Evolutionary conservation across 2,888 invertebrate genomes (phyloP).

Genomic region (Microctonus aethiopoides): DNA sequence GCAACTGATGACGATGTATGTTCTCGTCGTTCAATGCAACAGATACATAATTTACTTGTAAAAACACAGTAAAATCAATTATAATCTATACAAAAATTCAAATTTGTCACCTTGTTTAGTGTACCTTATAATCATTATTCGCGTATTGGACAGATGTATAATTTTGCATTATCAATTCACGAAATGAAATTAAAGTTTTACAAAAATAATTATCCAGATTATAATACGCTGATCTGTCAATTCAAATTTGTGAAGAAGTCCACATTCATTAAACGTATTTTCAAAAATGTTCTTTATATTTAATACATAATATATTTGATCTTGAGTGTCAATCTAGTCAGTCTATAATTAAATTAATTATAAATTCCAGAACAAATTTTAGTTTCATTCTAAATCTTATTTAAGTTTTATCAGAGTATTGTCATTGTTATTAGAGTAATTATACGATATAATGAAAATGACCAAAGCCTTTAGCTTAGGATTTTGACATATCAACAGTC

Average conservation of each 20-base stretch:
- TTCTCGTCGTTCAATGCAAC: slow-evolving; percentile 61
- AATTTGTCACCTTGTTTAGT: no score
- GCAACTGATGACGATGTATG: slow-evolving; percentile 58
- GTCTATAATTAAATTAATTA: no score
- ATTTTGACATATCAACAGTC: neutral
- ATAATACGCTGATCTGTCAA: neutral
- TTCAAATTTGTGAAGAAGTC: neutral
- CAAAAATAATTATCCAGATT: neutral
- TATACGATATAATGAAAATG: slow-evolving; percentile 12
- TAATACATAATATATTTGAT: slow-evolving; percentile 19
- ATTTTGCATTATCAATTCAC: no score
- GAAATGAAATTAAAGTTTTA: no score
- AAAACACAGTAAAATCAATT: slow-evolving; percentile 38
- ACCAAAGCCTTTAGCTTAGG: no score
- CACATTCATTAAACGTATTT: neutral
- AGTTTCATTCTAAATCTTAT: neutral
- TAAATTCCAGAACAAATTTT: no score
- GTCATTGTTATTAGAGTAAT: neutral
- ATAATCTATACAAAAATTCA: no score
- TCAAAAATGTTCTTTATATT: neutral
- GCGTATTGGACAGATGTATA: no score
- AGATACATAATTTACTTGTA: slow-evolving; percentile 58
- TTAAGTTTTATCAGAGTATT: neutral
- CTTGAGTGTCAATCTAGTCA: slow-evolving; percentile 53
- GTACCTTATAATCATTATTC: no score